Conservation (phyloP, 2,888 invertebrate genomes). For the Diadegma fenestrale region DNA sequence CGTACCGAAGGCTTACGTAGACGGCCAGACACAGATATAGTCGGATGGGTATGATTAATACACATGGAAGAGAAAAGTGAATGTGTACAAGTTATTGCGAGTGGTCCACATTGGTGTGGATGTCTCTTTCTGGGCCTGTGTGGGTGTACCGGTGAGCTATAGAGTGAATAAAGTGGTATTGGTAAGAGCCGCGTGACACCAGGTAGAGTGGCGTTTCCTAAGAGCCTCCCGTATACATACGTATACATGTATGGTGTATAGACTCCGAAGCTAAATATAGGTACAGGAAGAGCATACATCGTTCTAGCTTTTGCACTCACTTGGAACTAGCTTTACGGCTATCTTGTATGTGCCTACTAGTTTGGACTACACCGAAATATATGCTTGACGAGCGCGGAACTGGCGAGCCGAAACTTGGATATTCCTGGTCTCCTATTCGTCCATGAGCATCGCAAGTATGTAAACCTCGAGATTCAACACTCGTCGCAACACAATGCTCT, state of each 20-base stretch:
- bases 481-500: constrained; percentile 41
- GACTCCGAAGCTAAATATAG: constrained; percentile 17
- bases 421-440: constrained; percentile 1
- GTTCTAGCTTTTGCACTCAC: constrained; percentile 49
- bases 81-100: constrained; percentile 42
- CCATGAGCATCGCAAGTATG: neutral
- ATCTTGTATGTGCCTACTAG: constrained; percentile 52
- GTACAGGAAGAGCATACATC: neutral
- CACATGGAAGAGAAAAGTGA: constrained; percentile 5
- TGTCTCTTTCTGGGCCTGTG: constrained; percentile 19
- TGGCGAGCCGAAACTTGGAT: constrained; percentile 57
- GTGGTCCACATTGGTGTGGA: constrained; percentile 48
- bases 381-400: constrained; percentile 64
- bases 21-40: constrained; percentile 47
- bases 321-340: constrained; percentile 32
- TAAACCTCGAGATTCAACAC: neutral
- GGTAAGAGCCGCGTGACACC: constrained; percentile 61
- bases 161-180: constrained; percentile 45
- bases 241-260: constrained; percentile 19
- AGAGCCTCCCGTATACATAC: constrained; percentile 48
- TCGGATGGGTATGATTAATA: neutral
- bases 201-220: constrained; percentile 58
- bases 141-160: constrained; percentile 53
- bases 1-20: constrained; percentile 66
- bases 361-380: constrained; percentile 9